Conservation (phyloP, 2,888 invertebrate species). For the Agonopterix subpropinquella region DNA sequence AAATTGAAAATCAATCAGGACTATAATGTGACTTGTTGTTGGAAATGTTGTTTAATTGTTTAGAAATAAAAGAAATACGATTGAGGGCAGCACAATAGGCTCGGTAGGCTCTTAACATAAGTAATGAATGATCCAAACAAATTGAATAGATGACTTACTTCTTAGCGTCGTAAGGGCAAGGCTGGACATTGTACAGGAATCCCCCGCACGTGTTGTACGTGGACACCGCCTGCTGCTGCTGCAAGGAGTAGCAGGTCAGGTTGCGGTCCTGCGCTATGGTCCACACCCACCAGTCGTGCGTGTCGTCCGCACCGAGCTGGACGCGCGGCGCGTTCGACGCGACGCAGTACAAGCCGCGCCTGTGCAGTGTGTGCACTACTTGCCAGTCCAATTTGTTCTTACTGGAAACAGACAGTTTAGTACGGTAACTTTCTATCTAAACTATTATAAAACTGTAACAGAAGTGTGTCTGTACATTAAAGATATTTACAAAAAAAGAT, state of each 20-base stretch:
- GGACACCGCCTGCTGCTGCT: slow-evolving; percentile 37
- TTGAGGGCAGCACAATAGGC: too few relatives aligned
- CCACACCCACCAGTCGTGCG: slow-evolving; percentile 63
- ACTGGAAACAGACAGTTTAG: slow-evolving; percentile 24
- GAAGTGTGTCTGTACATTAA: too few relatives aligned
- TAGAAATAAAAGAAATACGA: too few relatives aligned
- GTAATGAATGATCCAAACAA: too few relatives aligned
- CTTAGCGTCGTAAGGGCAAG: slow-evolving; percentile 82
- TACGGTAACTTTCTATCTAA: too few relatives aligned
- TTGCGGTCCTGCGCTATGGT: slow-evolving; percentile 77
- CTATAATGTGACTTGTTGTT: too few relatives aligned
- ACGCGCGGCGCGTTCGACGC: slow-evolving; percentile 54
- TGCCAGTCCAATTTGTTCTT: slow-evolving; percentile 42
- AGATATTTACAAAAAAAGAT: too few relatives aligned
- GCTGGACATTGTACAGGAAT: slow-evolving; percentile 75
- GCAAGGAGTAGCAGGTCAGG: slow-evolving; percentile 67
- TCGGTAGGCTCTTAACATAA: too few relatives aligned
- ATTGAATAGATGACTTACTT: slow-evolving; percentile 52
- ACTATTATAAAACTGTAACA: too few relatives aligned
- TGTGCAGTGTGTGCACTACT: slow-evolving; percentile 68
- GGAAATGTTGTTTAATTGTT: too few relatives aligned
- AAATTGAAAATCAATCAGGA: too few relatives aligned
- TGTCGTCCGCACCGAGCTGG: slow-evolving; percentile 15
- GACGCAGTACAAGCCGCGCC: slow-evolving; percentile 78
- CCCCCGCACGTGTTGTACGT: slow-evolving; percentile 78